Conservation (phyloP, 2,888 invertebrate species). For the Flexamia atlantica region DNA sequence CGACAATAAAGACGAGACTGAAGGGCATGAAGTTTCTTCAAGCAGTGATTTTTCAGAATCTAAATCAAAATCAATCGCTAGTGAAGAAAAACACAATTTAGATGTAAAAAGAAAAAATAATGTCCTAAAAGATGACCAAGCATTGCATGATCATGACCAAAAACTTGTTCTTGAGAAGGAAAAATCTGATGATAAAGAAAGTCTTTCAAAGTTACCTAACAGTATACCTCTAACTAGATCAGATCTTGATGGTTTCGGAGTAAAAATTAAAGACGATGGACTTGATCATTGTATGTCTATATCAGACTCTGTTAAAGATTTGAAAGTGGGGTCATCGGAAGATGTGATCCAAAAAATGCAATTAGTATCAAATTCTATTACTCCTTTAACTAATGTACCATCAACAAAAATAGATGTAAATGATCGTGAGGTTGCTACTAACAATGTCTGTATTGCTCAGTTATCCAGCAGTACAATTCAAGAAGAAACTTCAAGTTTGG, state of each 20-base stretch:
- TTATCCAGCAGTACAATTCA: background rate
- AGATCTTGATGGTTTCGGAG: background rate
- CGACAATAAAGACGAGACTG: background rate
- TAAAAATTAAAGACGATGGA: background rate
- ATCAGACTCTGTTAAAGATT: background rate
- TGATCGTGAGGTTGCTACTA: background rate
- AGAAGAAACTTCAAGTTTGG: background rate
- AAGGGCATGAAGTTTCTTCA: background rate
- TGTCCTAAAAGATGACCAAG: too few relatives aligned
- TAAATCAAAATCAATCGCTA: too few relatives aligned
- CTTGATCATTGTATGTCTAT: background rate
- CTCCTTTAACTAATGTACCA: background rate
- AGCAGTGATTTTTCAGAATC: too few relatives aligned
- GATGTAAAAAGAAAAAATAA: too few relatives aligned
- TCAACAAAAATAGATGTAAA: background rate
- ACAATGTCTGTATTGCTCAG: background rate
- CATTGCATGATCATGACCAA: background rate
- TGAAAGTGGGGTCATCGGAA: background rate
- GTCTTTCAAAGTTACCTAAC: background rate
- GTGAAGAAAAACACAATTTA: too few relatives aligned
- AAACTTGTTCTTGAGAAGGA: background rate
- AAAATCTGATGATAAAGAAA: background rate
- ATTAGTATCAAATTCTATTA: background rate
- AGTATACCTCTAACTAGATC: background rate
- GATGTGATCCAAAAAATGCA: background rate